These are phyloP conservation scores for Rhinichthys osculus DNA, from an alignment of 2,797 vertebrate genomes.

Conservation along the genomic window DNA sequence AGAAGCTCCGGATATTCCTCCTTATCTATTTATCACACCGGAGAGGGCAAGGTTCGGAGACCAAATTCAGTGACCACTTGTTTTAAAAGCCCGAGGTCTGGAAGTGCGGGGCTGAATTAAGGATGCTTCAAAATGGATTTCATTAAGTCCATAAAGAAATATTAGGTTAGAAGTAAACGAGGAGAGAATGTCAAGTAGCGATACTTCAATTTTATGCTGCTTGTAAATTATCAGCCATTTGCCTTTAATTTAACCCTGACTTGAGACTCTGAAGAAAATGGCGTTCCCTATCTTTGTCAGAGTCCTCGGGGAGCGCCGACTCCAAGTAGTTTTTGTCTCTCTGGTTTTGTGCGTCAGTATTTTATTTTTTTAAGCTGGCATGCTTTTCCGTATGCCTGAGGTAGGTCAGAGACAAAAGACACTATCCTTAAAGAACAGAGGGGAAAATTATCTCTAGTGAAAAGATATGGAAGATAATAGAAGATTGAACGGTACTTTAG, in stretches of 20 bases:
- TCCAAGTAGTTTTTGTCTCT: conserved; percentile 40
- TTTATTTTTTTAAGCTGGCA: neutral
- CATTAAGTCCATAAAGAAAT: conserved; percentile 47
- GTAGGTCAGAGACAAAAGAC: conserved; percentile 18
- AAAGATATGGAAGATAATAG: conserved; percentile 22
- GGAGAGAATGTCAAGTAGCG: conserved; percentile 46
- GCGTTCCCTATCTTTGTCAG: conserved; percentile 42
- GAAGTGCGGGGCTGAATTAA: neutral
- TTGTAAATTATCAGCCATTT: conserved; percentile 50
- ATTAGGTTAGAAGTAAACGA: conserved; percentile 49
- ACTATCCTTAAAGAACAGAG: neutral
- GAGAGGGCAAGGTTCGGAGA: conserved; percentile 67
- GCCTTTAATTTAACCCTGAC: conserved; percentile 41
- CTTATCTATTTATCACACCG: conserved; percentile 82
- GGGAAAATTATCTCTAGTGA: neutral
- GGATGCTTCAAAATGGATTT: conserved; percentile 25
- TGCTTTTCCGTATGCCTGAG: neutral
- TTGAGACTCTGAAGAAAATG: conserved; percentile 48
- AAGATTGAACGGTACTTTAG: conserved; percentile 68
- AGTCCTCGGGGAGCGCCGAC: conserved; percentile 26
- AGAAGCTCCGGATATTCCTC: conserved; percentile 79
- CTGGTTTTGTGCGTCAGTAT: conserved; percentile 15
- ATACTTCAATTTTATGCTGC: conserved; percentile 41
- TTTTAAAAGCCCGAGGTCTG: neutral
- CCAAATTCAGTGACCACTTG: conserved; percentile 42